Percentiles rank a stretch among this genome's conserved stretches.
Conservation (phyloP, 2,113 vertebrate species). For the Proteles cristata region DNA sequence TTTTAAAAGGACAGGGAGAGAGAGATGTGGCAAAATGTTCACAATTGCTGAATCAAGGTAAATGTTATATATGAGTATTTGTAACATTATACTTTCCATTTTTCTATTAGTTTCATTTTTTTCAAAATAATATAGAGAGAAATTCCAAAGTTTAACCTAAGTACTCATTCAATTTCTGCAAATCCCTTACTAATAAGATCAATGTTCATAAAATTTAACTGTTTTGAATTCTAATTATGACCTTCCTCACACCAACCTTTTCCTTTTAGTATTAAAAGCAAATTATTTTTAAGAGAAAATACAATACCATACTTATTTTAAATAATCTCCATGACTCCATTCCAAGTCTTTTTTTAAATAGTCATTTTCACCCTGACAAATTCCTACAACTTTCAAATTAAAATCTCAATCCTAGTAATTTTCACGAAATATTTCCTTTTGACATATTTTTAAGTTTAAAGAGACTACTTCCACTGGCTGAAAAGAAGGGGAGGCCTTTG, state of each 20-base stretch:
- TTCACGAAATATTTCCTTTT: neutral
- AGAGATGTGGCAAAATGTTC: neutral
- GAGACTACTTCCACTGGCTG: neutral
- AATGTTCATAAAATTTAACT: neutral
- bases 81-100: neutral
- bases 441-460: neutral
- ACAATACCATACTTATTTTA: neutral
- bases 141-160: slow-evolving; percentile 28
- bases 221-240: slow-evolving; percentile 30
- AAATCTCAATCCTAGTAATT: slow-evolving; percentile 2
- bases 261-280: neutral
- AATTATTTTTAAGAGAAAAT: neutral
- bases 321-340: neutral
- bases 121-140: neutral
- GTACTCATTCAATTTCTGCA: neutral
- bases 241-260: neutral
- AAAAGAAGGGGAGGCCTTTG: neutral
- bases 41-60: neutral
- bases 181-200: neutral
- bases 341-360: neutral
- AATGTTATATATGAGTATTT: neutral
- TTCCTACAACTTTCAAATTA: neutral
- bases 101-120: neutral
- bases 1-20: neutral
- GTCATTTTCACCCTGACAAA: slow-evolving; percentile 22